These are phyloP conservation scores for Echinometra lucunter DNA, from an alignment of 53 echinoderm and acorn worm species.

Conservation along the genomic window DNA sequence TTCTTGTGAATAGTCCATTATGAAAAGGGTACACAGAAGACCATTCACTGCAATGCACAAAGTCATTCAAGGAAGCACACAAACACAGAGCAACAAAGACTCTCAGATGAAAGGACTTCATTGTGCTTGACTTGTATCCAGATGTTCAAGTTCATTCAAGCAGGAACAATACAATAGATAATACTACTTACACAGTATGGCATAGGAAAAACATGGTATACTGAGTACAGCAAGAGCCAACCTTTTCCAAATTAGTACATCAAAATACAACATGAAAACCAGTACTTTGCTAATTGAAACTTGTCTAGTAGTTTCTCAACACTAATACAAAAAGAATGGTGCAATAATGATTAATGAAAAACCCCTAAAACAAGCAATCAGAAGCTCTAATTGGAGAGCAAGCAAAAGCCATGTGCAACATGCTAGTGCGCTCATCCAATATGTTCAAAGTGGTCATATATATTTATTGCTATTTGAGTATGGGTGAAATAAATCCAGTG, in stretches of 20 bases:
- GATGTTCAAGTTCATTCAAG: neutral
- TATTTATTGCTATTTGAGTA: too few relatives aligned
- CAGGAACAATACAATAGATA: neutral
- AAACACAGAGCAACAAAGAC: neutral
- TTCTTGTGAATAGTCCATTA: neutral
- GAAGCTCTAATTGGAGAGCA: neutral
- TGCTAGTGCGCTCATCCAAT: neutral
- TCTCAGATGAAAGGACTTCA: neutral
- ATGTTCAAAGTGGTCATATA: too few relatives aligned
- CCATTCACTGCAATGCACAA: too few relatives aligned
- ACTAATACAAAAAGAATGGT: neutral
- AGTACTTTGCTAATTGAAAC: neutral
- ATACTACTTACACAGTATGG: neutral
- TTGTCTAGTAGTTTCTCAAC: neutral
- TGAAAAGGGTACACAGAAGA: too few relatives aligned
- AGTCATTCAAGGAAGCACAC: constrained; percentile 2
- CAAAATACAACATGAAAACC: neutral
- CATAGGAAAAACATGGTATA: neutral
- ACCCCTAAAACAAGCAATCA: neutral
- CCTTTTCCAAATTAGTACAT: neutral
- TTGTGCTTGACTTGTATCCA: constrained; percentile 44
- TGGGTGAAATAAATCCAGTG: too few relatives aligned
- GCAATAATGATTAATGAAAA: neutral
- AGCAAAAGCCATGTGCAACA: neutral
- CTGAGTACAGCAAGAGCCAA: neutral